Evolutionary conservation across 2,888 invertebrate genomes (phyloP).

Genomic region (Dryadula phaetusa): DNA sequence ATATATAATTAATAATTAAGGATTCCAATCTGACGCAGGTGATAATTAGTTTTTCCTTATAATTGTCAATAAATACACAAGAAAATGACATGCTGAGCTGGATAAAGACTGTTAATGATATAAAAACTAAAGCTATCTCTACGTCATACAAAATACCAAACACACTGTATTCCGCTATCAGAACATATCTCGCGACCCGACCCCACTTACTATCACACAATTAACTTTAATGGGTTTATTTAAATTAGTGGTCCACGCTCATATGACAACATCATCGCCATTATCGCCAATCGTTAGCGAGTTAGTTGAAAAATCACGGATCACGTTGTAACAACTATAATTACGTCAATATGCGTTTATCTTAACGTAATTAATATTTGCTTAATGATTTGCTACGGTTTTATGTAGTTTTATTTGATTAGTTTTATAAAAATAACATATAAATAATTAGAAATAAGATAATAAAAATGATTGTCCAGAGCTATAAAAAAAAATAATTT

Average conservation of each 20-base stretch:
- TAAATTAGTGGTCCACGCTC: constrained; percentile 66
- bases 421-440: too few relatives aligned
- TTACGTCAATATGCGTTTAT: constrained; percentile 29
- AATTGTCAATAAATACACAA: not conserved
- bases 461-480: too few relatives aligned
- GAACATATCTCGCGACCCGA: constrained; percentile 58
- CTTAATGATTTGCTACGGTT: not conserved
- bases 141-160: constrained; percentile 17
- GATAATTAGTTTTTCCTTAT: too few relatives aligned
- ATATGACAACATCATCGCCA: constrained; percentile 45
- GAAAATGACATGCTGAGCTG: not conserved
- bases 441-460: too few relatives aligned
- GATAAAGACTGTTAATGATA: not conserved
- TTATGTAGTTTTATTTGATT: not conserved
- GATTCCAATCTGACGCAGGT: too few relatives aligned
- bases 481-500: too few relatives aligned
- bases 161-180: constrained; percentile 36
- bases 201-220: constrained; percentile 71
- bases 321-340: constrained; percentile 11
- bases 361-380: not conserved
- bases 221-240: constrained; percentile 82
- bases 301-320: constrained; percentile 30
- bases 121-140: not conserved
- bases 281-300: constrained; percentile 47
- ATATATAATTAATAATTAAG: too few relatives aligned